These are phyloP conservation scores for Reticulitermes speratus DNA, from an alignment of 1,140 invertebrate species.

Conservation along the genomic window DNA sequence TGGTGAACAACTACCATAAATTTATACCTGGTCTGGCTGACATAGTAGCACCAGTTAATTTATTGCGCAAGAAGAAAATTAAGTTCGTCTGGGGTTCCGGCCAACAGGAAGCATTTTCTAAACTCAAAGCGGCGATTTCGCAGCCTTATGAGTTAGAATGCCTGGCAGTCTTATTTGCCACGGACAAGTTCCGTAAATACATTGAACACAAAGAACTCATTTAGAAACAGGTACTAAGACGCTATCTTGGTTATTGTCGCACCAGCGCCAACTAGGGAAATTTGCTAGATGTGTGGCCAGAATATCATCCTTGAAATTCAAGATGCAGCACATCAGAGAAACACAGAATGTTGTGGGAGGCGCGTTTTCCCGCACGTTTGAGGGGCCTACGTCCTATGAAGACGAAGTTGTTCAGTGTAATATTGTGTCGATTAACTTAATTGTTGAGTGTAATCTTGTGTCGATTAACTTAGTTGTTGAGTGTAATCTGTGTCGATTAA, in stretches of 20 bases:
- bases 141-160: conserved; percentile 47
- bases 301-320: background rate
- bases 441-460: too few species aligned
- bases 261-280: background rate
- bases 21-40: conserved; percentile 41
- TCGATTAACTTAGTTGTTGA: too few species aligned
- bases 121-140: conserved; percentile 41
- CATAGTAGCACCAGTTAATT: conserved; percentile 43
- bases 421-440: too few species aligned
- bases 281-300: background rate
- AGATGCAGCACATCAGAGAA: background rate
- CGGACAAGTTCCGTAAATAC: conserved; percentile 49
- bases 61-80: conserved; percentile 36
- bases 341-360: conserved; percentile 1
- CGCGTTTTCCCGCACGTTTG: background rate
- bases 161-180: conserved; percentile 46
- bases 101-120: conserved; percentile 44
- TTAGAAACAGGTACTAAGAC: background rate
- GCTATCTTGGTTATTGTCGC: background rate
- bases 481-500: too few species aligned
- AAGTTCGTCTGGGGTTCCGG: conserved; percentile 42
- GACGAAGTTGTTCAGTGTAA: background rate
- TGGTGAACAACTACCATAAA: too few species aligned
- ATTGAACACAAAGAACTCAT: conserved; percentile 37
- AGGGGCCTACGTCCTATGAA: background rate